Percentiles rank a stretch among this genome's conserved stretches.
These are phyloP conservation scores for Bombus balteatus DNA, from an alignment of 1,140 invertebrate genomes.

Conservation along the genomic window DNA sequence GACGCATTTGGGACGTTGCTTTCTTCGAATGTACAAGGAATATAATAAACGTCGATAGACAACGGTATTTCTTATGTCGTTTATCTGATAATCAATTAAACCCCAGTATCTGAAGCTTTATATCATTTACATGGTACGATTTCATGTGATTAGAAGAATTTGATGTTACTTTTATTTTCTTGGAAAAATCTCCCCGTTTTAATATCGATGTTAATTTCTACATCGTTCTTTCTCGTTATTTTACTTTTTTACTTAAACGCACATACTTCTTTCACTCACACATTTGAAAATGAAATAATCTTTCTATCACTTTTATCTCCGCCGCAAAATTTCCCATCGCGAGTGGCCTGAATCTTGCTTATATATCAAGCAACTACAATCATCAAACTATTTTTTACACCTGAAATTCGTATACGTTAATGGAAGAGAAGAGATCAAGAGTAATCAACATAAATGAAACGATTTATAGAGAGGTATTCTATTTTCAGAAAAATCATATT, in stretches of 20 bases:
- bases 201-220: not conserved
- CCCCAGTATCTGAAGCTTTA: too few species aligned
- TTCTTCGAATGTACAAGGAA: not conserved
- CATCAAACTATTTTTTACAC: not conserved
- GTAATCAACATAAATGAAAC: not conserved
- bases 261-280: not conserved
- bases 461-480: not conserved
- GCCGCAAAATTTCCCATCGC: not conserved
- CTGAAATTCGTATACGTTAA: not conserved
- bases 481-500: not conserved
- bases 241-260: not conserved
- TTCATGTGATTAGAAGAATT: too few species aligned
- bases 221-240: not conserved
- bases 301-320: not conserved
- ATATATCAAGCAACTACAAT: not conserved
- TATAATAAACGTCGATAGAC: too few species aligned
- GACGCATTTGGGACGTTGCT: not conserved
- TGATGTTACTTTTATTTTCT: not conserved
- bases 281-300: not conserved
- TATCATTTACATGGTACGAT: too few species aligned
- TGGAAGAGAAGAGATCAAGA: not conserved
- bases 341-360: too few species aligned
- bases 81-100: too few species aligned
- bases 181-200: not conserved
- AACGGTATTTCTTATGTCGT: too few species aligned